Base-by-base conservation (phyloP, 2,797 vertebrate genomes). In the Neosalanx taihuensis region DNA sequence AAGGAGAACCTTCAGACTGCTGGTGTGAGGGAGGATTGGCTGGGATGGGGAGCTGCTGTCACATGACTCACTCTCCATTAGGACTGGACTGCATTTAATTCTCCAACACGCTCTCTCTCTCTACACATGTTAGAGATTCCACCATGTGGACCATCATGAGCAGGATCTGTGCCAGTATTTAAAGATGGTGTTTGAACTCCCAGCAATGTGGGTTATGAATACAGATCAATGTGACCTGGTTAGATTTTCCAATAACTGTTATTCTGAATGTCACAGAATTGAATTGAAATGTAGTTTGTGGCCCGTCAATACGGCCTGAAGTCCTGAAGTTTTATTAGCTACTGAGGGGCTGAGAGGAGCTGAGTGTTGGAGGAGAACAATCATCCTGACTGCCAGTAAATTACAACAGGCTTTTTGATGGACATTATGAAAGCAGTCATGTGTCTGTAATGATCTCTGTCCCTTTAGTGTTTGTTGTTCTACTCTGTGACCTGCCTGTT, bases 1-100 rank as follows among this genome's bases (percentile, higher is more conserved):
- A 9, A 51, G 46, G 57, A 51, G 46, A 33, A 31, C 53, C 66
- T 49, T 41, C 35, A 58, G 58, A 30, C 68, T 53, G 66, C 75
- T 53, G 17, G 3, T 18, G n/a, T 72, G 56, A 72, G 56, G 18
- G 23, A 67, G 58, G 46, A 5, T 6, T 37, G 35, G 5, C 35
- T 33, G 33, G 23, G 66, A 13, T 35, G 31, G 33, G 53, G 67
- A 61, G 33, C 76, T 75, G 70, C 76, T 81, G 70, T 76, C 70
- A 70, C 30, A 75, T 78, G 75, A 73, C 69, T 60, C 76, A 74
- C n/a, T 18, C 30, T 64, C 53, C 69, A 29, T 59, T 20, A 62
- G 41, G 60, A 72, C 30, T 67, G 53, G 65, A 60, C 64, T 49
- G 62, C 51, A 64, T 69, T 26, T 35, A 30, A 23, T 10, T 9